phyloP scores from a whole-genome alignment of 2,113 vertebrate genomes.

The Abramis brama region DNA sequence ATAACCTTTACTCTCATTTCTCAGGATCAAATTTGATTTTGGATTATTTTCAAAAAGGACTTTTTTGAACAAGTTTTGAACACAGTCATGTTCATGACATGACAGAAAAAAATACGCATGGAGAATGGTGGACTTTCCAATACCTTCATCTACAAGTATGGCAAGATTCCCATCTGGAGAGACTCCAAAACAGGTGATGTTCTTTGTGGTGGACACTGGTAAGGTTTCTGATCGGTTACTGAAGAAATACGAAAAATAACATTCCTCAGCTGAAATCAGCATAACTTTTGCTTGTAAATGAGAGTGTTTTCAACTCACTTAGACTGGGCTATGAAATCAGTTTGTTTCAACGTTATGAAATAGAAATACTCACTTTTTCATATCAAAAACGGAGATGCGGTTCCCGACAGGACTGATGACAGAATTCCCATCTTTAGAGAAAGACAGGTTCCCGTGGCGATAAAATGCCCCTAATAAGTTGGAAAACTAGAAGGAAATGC shows the following conservation, averaged over 20 bases:
- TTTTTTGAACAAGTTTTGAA: not conserved
- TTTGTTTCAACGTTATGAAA: not conserved
- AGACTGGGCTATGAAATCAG: not conserved
- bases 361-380: constrained; percentile 85
- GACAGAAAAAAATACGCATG: not conserved
- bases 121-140: not conserved
- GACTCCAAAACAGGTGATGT: constrained; percentile 87
- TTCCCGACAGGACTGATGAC: constrained; percentile 95
- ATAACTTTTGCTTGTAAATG: not conserved
- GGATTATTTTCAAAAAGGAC: not conserved
- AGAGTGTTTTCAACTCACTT: not conserved
- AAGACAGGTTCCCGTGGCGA: constrained; percentile 88
- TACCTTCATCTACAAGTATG: constrained; percentile 93
- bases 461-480: constrained; percentile 93
- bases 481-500: constrained; percentile 80
- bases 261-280: not conserved
- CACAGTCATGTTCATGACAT: not conserved
- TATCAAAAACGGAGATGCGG: constrained; percentile 88
- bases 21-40: not conserved
- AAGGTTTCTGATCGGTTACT: constrained; percentile 93
- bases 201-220: constrained; percentile 85
- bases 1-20: not conserved
- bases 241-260: not conserved
- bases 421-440: constrained; percentile 86
- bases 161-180: constrained; percentile 89